These are phyloP conservation scores for Leptosomus discolor DNA, from an alignment of 2,113 vertebrate species.

Conservation along the genomic window DNA sequence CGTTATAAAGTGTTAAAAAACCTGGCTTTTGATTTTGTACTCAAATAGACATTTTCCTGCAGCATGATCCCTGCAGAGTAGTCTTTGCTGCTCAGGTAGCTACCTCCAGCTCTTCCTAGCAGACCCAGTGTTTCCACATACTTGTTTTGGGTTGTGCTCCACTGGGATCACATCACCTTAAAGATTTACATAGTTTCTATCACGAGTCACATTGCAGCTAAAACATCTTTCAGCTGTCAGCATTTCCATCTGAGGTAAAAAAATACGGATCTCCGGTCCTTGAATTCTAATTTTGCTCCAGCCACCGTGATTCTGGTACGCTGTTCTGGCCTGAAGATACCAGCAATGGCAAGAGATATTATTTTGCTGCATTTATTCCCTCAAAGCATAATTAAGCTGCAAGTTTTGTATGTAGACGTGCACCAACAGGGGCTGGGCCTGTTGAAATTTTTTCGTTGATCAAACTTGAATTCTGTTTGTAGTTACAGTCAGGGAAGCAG, in stretches of 20 bases:
- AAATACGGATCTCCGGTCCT: background rate
- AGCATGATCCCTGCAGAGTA: accelerated
- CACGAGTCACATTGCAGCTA: background rate
- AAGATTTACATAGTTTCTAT: background rate
- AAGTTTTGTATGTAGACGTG: background rate
- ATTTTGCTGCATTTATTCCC: background rate
- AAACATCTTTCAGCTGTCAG: background rate
- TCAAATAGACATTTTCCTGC: background rate
- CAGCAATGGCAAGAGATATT: background rate
- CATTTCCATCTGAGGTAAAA: background rate
- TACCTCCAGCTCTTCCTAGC: background rate
- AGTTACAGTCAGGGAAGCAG: background rate
- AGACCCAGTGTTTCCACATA: background rate
- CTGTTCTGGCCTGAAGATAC: background rate
- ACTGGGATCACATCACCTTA: background rate
- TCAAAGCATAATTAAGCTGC: background rate
- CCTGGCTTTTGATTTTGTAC: background rate
- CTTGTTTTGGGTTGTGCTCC: background rate
- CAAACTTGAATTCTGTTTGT: background rate
- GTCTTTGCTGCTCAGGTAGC: background rate
- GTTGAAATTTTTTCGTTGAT: background rate
- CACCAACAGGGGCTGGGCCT: background rate
- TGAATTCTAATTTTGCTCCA: background rate
- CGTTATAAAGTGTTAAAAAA: background rate
- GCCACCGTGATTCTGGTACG: background rate